phyloP scores from a whole-genome alignment of 2,113 vertebrate genomes.

The Clarias magur region DNA sequence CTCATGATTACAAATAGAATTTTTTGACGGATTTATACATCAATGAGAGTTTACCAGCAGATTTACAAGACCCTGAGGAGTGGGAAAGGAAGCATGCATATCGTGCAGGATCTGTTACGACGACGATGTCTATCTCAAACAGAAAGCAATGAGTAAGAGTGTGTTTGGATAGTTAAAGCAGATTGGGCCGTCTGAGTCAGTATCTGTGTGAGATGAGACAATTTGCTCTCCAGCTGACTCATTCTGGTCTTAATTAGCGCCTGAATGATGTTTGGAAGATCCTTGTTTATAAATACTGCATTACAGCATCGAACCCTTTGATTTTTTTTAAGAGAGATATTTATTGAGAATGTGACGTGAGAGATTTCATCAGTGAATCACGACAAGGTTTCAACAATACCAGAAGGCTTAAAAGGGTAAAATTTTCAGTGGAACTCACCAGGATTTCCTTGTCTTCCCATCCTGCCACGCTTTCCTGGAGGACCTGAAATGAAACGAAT shows the following conservation, averaged over 20 bases:
- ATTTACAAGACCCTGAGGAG: background rate
- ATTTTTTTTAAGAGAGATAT: background rate
- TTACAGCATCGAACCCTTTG: background rate
- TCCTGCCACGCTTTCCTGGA: conserved; percentile 88
- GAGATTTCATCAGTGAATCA: conserved; percentile 14
- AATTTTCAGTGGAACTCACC: conserved; percentile 73
- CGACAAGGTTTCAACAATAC: background rate
- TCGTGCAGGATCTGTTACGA: background rate
- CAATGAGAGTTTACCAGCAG: background rate
- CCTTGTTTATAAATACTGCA: background rate
- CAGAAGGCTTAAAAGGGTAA: background rate
- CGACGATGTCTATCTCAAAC: background rate
- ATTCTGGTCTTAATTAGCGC: background rate
- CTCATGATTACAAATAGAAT: background rate
- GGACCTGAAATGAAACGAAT: conserved; percentile 79
- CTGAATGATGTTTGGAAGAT: background rate
- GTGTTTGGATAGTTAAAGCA: background rate
- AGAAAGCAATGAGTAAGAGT: background rate
- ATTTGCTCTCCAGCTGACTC: conserved; percentile 14
- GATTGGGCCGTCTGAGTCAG: conserved; percentile 16
- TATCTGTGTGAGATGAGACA: conserved; percentile 22
- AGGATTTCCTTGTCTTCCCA: conserved; percentile 86
- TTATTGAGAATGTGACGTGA: background rate
- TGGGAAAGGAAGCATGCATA: background rate
- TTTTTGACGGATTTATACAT: background rate